Evolutionary conservation across 92 coral and sea anemone species (phyloP).

Genomic region (Zoanthus solanderi): DNA sequence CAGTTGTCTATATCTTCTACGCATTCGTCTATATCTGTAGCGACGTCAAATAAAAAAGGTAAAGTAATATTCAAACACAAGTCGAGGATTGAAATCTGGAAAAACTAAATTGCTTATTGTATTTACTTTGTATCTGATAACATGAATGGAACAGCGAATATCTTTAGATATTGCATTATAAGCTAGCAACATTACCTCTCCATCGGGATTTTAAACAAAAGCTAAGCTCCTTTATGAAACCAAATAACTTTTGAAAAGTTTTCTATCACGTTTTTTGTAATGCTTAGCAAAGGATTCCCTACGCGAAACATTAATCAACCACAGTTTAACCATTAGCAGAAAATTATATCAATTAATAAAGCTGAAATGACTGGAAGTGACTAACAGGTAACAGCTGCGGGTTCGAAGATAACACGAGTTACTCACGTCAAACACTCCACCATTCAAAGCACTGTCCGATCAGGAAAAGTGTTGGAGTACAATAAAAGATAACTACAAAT

Average conservation of each 20-base stretch:
- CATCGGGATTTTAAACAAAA: neutral
- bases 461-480: too few species aligned
- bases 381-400: too few species aligned
- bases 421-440: neutral
- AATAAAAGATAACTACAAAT: too few species aligned
- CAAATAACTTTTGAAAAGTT: neutral
- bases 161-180: neutral
- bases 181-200: neutral
- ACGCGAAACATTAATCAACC: too few species aligned
- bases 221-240: neutral
- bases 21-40: conserved; percentile 89
- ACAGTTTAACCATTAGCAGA: too few species aligned
- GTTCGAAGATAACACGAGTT: neutral
- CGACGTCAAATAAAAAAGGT: neutral
- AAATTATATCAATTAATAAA: too few species aligned
- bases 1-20: conserved; percentile 61
- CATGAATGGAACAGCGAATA: neutral
- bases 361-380: too few species aligned
- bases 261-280: neutral
- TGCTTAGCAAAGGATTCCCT: neutral
- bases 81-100: neutral
- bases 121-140: neutral
- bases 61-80: too few species aligned
- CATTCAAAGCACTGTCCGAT: neutral
- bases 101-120: neutral